These are phyloP conservation scores for Drosophila azteca DNA, from an alignment of 1,140 invertebrate genomes.

Conservation along the genomic window DNA sequence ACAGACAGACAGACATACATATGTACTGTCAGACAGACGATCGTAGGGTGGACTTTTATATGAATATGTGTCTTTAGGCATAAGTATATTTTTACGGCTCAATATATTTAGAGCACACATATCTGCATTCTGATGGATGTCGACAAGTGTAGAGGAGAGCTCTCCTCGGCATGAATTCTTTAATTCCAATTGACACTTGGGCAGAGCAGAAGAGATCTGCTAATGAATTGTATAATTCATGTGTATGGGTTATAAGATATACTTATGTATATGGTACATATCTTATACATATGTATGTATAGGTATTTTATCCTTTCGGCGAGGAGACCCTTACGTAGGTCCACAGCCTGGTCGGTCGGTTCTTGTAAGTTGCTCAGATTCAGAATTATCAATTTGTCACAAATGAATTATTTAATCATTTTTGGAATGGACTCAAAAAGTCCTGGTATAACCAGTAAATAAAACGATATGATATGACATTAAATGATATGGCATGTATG, in stretches of 20 bases:
- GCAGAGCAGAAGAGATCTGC: neutral
- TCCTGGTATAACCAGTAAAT: too few relatives aligned
- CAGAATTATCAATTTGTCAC: too few relatives aligned
- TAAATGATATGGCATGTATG: too few relatives aligned
- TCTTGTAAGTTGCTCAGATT: too few relatives aligned
- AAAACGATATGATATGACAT: too few relatives aligned
- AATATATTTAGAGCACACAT: constrained; percentile 30
- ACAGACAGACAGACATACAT: constrained; percentile 12
- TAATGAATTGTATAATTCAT: constrained; percentile 27
- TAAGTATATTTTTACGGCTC: constrained; percentile 41
- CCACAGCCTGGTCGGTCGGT: too few relatives aligned
- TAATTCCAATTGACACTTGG: constrained; percentile 39
- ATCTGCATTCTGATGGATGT: constrained; percentile 36
- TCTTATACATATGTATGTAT: too few relatives aligned
- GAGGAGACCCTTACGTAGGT: too few relatives aligned
- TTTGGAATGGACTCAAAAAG: too few relatives aligned
- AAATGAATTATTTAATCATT: too few relatives aligned
- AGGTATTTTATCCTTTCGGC: too few relatives aligned
- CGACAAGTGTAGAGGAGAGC: constrained; percentile 26
- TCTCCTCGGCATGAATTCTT: neutral
- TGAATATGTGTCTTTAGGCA: constrained; percentile 22
- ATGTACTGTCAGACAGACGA: constrained; percentile 32
- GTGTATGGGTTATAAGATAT: neutral
- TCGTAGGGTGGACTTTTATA: constrained; percentile 17
- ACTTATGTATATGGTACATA: neutral